phyloP scores from a whole-genome alignment of 2,797 vertebrate genomes.

The Gorsachius magnificus region DNA sequence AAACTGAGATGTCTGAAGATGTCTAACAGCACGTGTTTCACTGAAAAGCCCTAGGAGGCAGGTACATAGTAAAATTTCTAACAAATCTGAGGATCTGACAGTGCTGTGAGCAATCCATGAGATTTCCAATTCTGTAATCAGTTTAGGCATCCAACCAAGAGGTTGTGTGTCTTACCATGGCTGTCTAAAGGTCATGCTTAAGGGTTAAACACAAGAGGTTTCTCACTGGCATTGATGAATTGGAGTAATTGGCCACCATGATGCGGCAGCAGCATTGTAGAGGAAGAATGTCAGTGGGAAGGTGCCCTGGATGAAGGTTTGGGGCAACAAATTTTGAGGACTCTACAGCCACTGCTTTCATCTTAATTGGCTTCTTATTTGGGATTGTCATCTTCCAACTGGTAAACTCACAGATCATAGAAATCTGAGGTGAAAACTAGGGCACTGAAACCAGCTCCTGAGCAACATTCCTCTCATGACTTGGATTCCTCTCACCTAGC shows the following conservation, averaged over 20 bases:
- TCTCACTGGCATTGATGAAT: not conserved
- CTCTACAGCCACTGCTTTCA: not conserved
- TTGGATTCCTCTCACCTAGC: not conserved
- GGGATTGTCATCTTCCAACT: not conserved
- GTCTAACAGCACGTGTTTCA: not conserved
- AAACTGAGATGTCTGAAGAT: not conserved
- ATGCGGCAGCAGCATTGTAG: not conserved
- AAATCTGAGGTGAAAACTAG: slow-evolving; percentile 23
- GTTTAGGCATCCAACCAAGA: not conserved
- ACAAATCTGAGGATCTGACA: not conserved
- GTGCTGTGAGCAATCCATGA: not conserved
- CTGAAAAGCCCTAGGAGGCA: not conserved
- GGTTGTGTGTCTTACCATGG: not conserved
- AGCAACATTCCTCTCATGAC: not conserved
- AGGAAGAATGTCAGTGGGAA: not conserved
- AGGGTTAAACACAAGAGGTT: not conserved
- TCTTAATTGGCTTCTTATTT: slow-evolving; percentile 1
- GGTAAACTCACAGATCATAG: not conserved
- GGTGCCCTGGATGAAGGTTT: not conserved
- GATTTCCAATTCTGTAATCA: not conserved
- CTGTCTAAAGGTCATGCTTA: slow-evolving; percentile 6
- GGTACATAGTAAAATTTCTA: not conserved
- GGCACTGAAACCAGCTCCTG: not conserved
- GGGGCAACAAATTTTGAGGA: not conserved
- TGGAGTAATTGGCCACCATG: not conserved